phyloP scores from a whole-genome alignment of 2,888 invertebrate genomes.

The Apoderus coryli region DNA sequence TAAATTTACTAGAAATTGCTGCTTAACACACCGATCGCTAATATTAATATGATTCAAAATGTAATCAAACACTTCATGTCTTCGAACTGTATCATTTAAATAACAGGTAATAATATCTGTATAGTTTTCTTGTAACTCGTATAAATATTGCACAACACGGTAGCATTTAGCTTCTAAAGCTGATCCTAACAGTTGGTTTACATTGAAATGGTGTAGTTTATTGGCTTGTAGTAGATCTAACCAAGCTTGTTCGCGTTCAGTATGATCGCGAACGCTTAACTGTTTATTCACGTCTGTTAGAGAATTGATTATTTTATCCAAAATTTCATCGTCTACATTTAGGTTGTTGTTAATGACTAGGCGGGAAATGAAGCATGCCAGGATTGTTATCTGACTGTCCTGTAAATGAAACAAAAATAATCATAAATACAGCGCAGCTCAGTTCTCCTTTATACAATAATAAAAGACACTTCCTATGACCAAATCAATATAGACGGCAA shows the following conservation, averaged over 20 bases:
- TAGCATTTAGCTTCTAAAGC: conserved; percentile 54
- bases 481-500: too few species aligned
- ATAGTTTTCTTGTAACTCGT: conserved; percentile 43
- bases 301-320: conserved; percentile 43
- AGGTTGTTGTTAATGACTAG: conserved; percentile 29
- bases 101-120: conserved; percentile 53
- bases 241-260: conserved; percentile 60
- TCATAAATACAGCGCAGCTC: too few species aligned
- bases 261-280: conserved; percentile 35
- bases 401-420: conserved; percentile 22
- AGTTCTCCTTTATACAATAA: too few species aligned
- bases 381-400: conserved; percentile 37
- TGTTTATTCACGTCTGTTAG: conserved; percentile 24
- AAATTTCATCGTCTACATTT: conserved; percentile 30
- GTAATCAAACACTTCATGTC: conserved; percentile 45
- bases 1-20: conserved; percentile 34
- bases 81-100: conserved; percentile 44
- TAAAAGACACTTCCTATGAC: too few species aligned
- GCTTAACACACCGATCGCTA: conserved; percentile 32
- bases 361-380: conserved; percentile 30
- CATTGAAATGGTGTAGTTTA: conserved; percentile 42
- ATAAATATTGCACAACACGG: conserved; percentile 53
- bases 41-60: conserved; percentile 34
- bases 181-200: conserved; percentile 41
- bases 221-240: conserved; percentile 51